Conservation (phyloP, 2,888 invertebrate genomes). For the Geophilus truncorum region DNA sequence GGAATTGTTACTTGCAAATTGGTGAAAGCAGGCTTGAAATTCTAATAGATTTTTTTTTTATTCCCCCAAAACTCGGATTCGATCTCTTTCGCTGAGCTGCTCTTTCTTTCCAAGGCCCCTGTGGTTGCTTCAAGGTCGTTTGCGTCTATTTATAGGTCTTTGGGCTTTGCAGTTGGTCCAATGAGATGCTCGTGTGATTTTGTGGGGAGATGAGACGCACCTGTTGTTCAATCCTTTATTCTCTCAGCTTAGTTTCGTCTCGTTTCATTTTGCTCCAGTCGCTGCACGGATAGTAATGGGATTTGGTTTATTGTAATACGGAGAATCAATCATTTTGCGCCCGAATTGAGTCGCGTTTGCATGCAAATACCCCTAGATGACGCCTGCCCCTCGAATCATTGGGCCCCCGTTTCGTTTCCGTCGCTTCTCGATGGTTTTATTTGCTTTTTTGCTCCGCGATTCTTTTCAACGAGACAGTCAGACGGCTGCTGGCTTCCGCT, state of each 20-base stretch:
- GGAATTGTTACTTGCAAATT: neutral
- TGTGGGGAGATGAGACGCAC: slow-evolving; percentile 27
- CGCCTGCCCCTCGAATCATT: neutral
- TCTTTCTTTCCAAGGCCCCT: slow-evolving; percentile 9
- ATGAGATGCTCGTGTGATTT: slow-evolving; percentile 25
- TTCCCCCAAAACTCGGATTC: neutral
- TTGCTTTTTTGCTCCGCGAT: slow-evolving; percentile 7
- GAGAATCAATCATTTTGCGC: slow-evolving; percentile 27
- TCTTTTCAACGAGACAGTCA: slow-evolving; percentile 13
- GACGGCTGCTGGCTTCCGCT: slow-evolving; percentile 6
- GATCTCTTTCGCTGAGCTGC: neutral
- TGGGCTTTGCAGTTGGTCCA: slow-evolving; percentile 27
- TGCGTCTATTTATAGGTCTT: slow-evolving; percentile 27
- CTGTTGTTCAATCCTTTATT: slow-evolving; percentile 27
- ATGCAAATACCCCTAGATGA: neutral
- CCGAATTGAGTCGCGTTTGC: slow-evolving; percentile 25
- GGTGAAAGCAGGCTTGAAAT: neutral
- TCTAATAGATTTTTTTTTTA: neutral
- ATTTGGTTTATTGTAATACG: slow-evolving; percentile 21
- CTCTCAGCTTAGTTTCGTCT: slow-evolving; percentile 27
- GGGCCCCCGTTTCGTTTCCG: neutral
- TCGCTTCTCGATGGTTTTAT: neutral
- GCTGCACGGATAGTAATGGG: slow-evolving; percentile 19
- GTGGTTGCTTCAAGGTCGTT: slow-evolving; percentile 27
- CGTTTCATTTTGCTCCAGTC: slow-evolving; percentile 13